Percentiles rank a stretch among this genome's conserved stretches.
Evolutionary conservation across 2,888 invertebrate genomes (phyloP).

Genomic region (Gymnocheta viridis): DNA sequence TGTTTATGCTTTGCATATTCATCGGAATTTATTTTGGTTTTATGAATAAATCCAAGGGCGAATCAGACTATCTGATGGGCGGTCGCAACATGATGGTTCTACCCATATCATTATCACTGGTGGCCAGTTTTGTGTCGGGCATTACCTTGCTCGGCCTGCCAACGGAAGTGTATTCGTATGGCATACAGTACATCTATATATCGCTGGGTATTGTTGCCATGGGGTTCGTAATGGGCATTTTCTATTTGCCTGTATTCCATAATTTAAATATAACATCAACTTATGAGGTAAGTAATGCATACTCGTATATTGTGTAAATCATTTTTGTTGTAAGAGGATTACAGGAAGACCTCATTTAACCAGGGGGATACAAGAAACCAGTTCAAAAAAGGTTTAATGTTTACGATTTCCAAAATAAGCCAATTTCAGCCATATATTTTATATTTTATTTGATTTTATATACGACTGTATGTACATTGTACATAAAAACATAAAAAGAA

Average conservation of each 20-base stretch:
- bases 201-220: slow-evolving; percentile 85
- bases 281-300: slow-evolving; percentile 85
- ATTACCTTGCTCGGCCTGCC: slow-evolving; percentile 90
- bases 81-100: slow-evolving; percentile 89
- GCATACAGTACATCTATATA: slow-evolving; percentile 89
- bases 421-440: no score
- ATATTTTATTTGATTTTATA: no score
- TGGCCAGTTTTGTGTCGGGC: slow-evolving; percentile 91
- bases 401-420: no score
- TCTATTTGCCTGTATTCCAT: slow-evolving; percentile 89
- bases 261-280: slow-evolving; percentile 89
- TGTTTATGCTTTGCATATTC: slow-evolving; percentile 88
- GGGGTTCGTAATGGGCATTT: slow-evolving; percentile 86
- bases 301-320: no score
- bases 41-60: slow-evolving; percentile 84
- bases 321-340: no score
- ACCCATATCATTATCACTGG: slow-evolving; percentile 91
- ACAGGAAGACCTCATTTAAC: no score
- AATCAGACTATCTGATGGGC: slow-evolving; percentile 90
- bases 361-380: no score
- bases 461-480: no score
- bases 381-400: no score
- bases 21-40: slow-evolving; percentile 92
- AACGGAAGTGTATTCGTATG: slow-evolving; percentile 91
- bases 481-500: no score